Evolutionary conservation across 2,113 vertebrate genomes (phyloP).

Genomic region (Stercorarius parasiticus): DNA sequence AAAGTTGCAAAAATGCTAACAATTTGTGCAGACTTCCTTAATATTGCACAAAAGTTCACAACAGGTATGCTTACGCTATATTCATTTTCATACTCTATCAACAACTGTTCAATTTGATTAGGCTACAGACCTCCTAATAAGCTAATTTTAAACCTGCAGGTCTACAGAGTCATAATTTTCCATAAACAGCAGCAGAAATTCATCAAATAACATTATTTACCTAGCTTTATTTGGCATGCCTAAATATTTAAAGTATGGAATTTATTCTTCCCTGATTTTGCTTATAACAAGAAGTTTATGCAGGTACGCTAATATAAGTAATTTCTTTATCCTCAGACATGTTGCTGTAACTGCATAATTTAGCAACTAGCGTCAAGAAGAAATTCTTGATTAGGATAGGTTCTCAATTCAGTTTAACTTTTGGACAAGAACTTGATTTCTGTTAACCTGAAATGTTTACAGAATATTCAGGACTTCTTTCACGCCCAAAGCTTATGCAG

Average conservation of each 20-base stretch:
- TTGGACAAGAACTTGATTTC: not conserved
- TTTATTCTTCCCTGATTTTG: not conserved
- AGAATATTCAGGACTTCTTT: not conserved
- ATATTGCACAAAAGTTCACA: not conserved
- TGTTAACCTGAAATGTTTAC: not conserved
- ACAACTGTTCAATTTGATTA: not conserved
- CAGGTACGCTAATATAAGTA: not conserved
- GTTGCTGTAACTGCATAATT: not conserved
- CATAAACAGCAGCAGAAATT: not conserved
- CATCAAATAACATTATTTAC: not conserved
- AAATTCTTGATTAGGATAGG: not conserved
- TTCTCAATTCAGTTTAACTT: not conserved
- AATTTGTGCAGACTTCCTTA: not conserved
- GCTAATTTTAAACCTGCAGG: not conserved
- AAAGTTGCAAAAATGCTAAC: not conserved
- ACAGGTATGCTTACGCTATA: not conserved
- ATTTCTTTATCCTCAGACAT: not conserved
- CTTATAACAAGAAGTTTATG: not conserved
- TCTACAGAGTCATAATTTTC: not conserved
- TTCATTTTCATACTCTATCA: not conserved
- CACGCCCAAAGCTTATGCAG: not conserved
- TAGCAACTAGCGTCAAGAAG: not conserved
- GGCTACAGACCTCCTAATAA: not conserved
- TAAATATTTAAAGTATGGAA: not conserved
- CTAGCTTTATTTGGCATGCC: not conserved